phyloP scores from a whole-genome alignment of 2,797 vertebrate genomes.

The Rousettus madagascariensis region DNA sequence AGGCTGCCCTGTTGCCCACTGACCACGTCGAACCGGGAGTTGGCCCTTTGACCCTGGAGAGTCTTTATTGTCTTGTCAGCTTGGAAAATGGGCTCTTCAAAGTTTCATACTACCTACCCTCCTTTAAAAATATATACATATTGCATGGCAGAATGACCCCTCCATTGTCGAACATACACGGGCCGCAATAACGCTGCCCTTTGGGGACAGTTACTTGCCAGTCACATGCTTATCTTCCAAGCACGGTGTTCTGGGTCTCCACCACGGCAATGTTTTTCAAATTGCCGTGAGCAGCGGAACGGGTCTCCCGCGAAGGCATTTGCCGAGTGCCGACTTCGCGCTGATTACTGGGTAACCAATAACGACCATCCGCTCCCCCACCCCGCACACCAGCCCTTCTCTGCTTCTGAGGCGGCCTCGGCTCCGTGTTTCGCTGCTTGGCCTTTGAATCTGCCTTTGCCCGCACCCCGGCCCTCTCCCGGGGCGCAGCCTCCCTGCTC shows the following conservation, averaged over 20 bases:
- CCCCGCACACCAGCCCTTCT: background rate
- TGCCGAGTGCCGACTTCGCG: conserved; percentile 11
- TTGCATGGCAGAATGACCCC: background rate
- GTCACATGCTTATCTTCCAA: background rate
- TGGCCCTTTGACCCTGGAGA: background rate
- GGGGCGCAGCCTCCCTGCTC: accelerated
- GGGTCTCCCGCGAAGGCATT: background rate
- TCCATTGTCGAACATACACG: background rate
- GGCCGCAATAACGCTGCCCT: background rate
- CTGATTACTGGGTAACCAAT: too few relatives aligned
- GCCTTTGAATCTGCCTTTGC: background rate
- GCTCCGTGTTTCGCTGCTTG: accelerated
- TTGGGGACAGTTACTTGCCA: background rate
- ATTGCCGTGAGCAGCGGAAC: background rate
- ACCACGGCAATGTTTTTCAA: background rate
- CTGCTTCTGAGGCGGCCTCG: background rate
- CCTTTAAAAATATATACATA: conserved; percentile 34
- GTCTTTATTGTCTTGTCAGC: background rate
- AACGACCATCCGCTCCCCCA: too few relatives aligned
- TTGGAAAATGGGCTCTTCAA: background rate
- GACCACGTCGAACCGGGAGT: accelerated
- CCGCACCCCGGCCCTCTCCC: background rate
- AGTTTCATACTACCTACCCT: too few relatives aligned
- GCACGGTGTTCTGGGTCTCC: background rate
- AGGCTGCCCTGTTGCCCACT: accelerated